Evolutionary conservation across 2,888 invertebrate species (phyloP), one percentile per base, ranked within the genome.

Genomic region (Melinaea menophilus): DNA sequence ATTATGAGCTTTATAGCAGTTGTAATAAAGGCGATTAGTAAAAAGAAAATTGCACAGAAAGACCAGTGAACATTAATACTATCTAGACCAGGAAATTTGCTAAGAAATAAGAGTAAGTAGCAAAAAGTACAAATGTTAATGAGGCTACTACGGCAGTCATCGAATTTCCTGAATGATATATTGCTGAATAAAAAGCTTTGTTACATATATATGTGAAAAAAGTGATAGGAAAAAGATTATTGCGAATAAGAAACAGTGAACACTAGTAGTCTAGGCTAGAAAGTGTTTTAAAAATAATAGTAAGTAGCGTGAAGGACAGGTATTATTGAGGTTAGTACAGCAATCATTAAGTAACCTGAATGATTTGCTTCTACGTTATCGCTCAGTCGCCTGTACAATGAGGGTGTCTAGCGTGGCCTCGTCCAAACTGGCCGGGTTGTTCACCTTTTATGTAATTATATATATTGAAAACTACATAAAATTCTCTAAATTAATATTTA

Each of bases 361-460:
- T 90, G 61, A 90, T 89, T 82, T 91, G 91, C 78, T 91, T 91
- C 85, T 91, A 90, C 58, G 88, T 87, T 79, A 91, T 89, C 79
- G 90, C 91, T 91, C 91, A 79, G 89, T 91, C 73, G 91, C 91
- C 79, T 91, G 91, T 57, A 90, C 79, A 75, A 91, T 91, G 78
- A 91, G 87, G 79, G 81, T 88, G 86, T 90, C 90, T 77, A 91
- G 78, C 71, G 91, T 91, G 73, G 87, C 86, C 79, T 91, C 91
- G 82, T 91, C 91, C 81, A 91, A 75, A 56, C 88, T 90, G 57
- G 84, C 84, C 9, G 91, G 87, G 78, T 91, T 91, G 88, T 91
- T 91, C 74, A 91, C 91, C 91, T 91, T 89, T 51, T 51, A n/a
- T 51, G 22, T 51, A 51, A 51, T 51, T 51, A 22, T 51, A 31